Evolutionary conservation across 2,888 invertebrate genomes (phyloP).

Genomic region (Camptogramma bilineatum): DNA sequence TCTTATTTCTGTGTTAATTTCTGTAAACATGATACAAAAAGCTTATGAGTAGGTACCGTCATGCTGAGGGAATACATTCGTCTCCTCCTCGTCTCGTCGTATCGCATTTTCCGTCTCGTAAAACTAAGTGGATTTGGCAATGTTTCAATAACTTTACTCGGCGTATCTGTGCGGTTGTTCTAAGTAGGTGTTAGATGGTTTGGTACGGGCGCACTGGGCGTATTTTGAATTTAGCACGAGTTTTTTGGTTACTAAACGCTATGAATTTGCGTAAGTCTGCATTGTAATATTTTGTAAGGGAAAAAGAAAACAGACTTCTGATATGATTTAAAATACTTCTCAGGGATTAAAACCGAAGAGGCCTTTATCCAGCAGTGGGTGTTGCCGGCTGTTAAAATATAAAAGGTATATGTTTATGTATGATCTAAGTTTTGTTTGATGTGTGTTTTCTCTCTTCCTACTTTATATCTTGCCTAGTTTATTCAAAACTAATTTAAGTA

Average conservation of each 20-base stretch:
- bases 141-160: conserved; percentile 74
- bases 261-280: neutral
- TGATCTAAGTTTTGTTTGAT: too few species aligned
- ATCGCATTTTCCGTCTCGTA: conserved; percentile 79
- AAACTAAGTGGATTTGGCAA: conserved; percentile 80
- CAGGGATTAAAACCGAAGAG: too few species aligned
- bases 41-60: conserved; percentile 42
- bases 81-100: conserved; percentile 47
- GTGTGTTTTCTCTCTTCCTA: too few species aligned
- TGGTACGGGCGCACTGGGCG: conserved; percentile 27
- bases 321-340: too few species aligned
- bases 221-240: conserved; percentile 1
- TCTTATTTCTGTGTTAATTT: conserved; percentile 22
- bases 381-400: too few species aligned
- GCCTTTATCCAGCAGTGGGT: too few species aligned
- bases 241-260: neutral
- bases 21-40: conserved; percentile 34
- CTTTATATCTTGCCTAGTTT: too few species aligned
- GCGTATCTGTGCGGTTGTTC: conserved; percentile 48
- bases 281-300: neutral
- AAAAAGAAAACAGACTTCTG: too few species aligned
- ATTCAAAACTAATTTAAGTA: too few species aligned
- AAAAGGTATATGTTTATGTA: too few species aligned
- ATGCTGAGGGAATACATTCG: conserved; percentile 47
- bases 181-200: conserved; percentile 45